phyloP scores from a whole-genome alignment of 2,797 vertebrate species.

The Mormyrus hasselquistii region DNA sequence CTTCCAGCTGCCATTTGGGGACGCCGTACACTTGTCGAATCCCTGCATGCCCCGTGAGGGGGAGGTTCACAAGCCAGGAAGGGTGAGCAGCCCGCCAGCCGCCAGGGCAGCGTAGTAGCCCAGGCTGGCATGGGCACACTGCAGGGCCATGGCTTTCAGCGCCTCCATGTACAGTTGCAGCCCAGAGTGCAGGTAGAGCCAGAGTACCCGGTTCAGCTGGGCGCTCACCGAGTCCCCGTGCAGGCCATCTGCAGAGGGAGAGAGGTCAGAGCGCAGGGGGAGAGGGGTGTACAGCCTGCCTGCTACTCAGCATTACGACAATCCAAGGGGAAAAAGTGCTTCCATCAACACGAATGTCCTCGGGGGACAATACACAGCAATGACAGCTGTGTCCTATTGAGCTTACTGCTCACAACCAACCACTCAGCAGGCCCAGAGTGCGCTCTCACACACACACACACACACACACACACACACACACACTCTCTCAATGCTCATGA shows the following conservation, averaged over 20 bases:
- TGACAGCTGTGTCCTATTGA: background rate
- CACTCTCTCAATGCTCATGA: background rate
- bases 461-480: background rate
- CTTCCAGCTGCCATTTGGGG: background rate
- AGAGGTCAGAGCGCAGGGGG: background rate
- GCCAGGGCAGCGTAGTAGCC: background rate
- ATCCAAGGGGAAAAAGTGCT: background rate
- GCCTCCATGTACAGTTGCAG: constrained; percentile 50
- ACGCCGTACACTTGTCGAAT: background rate
- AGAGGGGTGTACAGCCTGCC: too few relatives aligned
- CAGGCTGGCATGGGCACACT: constrained; percentile 41
- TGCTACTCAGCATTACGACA: background rate
- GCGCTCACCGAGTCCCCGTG: constrained; percentile 42
- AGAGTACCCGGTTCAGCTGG: constrained; percentile 46
- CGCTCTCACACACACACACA: background rate
- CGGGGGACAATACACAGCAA: background rate
- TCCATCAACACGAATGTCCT: background rate
- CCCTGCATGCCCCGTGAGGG: background rate
- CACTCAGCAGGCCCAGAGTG: background rate
- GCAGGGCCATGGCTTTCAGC: constrained; percentile 47
- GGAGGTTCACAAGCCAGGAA: background rate
- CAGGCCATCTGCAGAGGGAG: constrained; percentile 40
- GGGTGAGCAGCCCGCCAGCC: background rate
- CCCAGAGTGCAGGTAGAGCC: constrained; percentile 57
- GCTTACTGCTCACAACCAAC: background rate